Evolutionary conservation across 2,797 vertebrate species (phyloP).

Genomic region (Emys orbicularis): DNA sequence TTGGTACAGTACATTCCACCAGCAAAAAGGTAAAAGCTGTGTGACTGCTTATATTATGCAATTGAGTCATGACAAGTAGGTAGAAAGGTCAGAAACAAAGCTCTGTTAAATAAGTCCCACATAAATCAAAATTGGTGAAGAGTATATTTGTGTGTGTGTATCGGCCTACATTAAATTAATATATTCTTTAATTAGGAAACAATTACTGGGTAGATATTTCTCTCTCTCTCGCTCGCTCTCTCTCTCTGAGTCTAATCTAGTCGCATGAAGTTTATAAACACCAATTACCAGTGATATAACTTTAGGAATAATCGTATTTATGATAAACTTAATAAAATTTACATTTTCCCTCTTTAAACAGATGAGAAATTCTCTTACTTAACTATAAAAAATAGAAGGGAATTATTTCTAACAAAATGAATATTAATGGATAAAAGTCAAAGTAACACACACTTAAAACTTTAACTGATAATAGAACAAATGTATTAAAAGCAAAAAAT

Average conservation of each 20-base stretch:
- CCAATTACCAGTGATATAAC: neutral
- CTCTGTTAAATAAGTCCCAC: neutral
- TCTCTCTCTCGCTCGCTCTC: neutral
- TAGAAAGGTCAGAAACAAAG: neutral
- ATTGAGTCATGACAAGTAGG: neutral
- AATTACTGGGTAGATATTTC: neutral
- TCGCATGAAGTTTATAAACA: neutral
- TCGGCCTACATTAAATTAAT: neutral
- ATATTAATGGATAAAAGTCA: conserved; percentile 5
- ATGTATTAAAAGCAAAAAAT: neutral
- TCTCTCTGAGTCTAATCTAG: neutral
- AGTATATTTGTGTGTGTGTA: neutral
- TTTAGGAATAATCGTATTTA: neutral
- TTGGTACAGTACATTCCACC: neutral
- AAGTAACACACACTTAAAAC: neutral
- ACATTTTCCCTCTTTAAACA: neutral
- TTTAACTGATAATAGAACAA: fast-evolving
- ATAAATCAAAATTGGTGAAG: neutral
- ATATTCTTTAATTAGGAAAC: conserved; percentile 2
- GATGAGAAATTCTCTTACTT: conserved; percentile 25
- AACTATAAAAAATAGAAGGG: neutral
- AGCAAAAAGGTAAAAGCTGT: neutral
- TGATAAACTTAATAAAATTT: neutral
- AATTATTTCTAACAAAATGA: neutral
- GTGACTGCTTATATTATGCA: neutral